A percentile compares a stretch with the other conserved stretches of the same genome.
Conservation (phyloP, 1,140 invertebrate species). For the Drosophila repleta region DNA sequence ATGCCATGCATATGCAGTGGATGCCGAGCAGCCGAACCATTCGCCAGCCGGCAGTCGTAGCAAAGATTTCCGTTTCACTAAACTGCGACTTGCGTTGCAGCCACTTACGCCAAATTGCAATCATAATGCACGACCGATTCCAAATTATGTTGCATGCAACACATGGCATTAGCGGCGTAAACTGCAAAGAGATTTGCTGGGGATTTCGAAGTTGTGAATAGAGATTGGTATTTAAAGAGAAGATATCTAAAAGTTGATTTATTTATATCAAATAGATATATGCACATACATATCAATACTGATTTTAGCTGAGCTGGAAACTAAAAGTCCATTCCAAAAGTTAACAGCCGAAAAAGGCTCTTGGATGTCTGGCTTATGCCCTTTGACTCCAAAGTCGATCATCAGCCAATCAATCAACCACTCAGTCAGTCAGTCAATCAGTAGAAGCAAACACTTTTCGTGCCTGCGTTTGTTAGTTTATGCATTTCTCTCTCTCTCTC, state of each 20-base stretch:
- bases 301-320: too few relatives aligned
- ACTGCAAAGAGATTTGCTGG: slow-evolving; percentile 1
- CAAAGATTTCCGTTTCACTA: slow-evolving; percentile 34
- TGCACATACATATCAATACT: too few relatives aligned
- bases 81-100: slow-evolving; percentile 13
- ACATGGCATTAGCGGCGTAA: slow-evolving; percentile 10
- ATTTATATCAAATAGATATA: too few relatives aligned
- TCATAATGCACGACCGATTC: not conserved
- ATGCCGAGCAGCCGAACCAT: not conserved
- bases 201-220: not conserved
- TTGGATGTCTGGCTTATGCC: too few relatives aligned
- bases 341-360: too few relatives aligned
- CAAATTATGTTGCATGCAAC: not conserved
- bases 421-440: not conserved
- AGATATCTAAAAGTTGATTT: too few relatives aligned
- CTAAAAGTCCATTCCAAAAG: too few relatives aligned
- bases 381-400: not conserved
- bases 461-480: slow-evolving; percentile 48
- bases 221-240: too few relatives aligned
- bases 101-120: slow-evolving; percentile 10
- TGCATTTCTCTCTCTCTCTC: too few relatives aligned
- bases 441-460: not conserved
- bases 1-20: slow-evolving; percentile 64
- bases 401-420: not conserved
- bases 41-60: slow-evolving; percentile 6